Base-by-base conservation (phyloP, 2,888 invertebrate genomes). In the Cremastinae sp. region DNA sequence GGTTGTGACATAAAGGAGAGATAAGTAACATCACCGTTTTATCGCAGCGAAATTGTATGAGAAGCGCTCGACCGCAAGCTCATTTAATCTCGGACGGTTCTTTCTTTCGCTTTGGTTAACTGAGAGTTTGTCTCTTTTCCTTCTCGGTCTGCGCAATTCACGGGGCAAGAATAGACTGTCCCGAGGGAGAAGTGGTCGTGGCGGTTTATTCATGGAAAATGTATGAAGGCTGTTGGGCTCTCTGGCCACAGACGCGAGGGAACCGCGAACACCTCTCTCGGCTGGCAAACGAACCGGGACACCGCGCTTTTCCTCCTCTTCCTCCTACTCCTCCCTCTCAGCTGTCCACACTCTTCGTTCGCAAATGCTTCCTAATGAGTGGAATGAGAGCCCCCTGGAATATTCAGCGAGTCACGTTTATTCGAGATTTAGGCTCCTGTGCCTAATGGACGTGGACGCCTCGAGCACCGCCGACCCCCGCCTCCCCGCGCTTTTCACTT, bases 171-270 rank as follows among this genome's bases (percentile, higher is more conserved):
- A 77, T 70, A 68, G 72, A 74, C 70, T 61, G 70, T 51, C 53
- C 51, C 51, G 41, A 51, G 65, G 49, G 45, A 28, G 54, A 62
- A 61, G 53, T 41, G 71, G 64, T 54, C 10, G 64, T 68, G 69
- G 69, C 51, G 74, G 54, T 71, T 77, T 77, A 78, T 82, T 83
- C 86, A 86, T 87, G 84, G 85, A 87, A 86, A 87, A 87, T 86
- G 85, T 86, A 87, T 85, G 85, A 85, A 85, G 84, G 82, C 82
- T 81, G 82, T 69, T 80, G 84, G 81, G 80, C 79, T 75, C 78
- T 41, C 54, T 66, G 61, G 79, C 75, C 79, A 81, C 79, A 81
- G 68, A 54, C 71, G 56, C 70, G 61, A 59, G 53, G 49, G 69
- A 61, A 59, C 62, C 65, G 58, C 61, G 69, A 59, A 61, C 53